Base-by-base conservation (phyloP, 2,888 invertebrate genomes). In the Lampropteryx suffumata region DNA sequence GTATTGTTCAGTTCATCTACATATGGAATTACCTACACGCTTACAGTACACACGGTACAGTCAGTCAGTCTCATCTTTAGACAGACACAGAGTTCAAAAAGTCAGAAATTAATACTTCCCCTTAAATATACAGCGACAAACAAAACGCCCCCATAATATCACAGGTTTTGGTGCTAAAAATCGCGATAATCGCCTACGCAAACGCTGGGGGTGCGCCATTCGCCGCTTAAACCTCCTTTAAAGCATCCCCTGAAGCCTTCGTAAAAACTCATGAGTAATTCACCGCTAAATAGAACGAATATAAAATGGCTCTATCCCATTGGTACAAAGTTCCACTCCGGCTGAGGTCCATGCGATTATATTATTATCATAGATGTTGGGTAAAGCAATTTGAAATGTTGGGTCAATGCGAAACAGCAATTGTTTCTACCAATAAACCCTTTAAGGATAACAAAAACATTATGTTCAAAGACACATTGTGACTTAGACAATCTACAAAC, bases 151-250 rank as follows among this genome's bases (percentile, higher is more conserved):
- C 52, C 57, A 50, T 60, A 71, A 70, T 63, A 61, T 64, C 64
- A 56, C 65, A 60, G 56, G 50, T 50, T 61, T 64, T 49, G 56
- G 71, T 62, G 70, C 61, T 63, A 58, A 61, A 66, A 69, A 71
- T 69, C 66, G 71, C 61, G 67, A 71, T 76, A 62, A 73, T 73
- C 71, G 61, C 65, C 55, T 61, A 64, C 55, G 65, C 69, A 68
- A 71, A 72, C 68, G 61, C 59, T 36, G 24, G 34, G 32, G 46
- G 52, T 36, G 44, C 46, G 37, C 30, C 37, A 14, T 37, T 35
- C 27, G 33, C 24, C 17, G 43, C 30, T 48, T 47, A 46, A 46
- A 46, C 42, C 37, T 43, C 14, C 41, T 42, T 28, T 42, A 34
- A 24, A 44, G 33, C 54, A 34, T 50, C 32, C 47, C 39, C 33